These are phyloP conservation scores for Cyclophora punctaria DNA, from an alignment of 2,888 invertebrate species.

Conservation along the genomic window DNA sequence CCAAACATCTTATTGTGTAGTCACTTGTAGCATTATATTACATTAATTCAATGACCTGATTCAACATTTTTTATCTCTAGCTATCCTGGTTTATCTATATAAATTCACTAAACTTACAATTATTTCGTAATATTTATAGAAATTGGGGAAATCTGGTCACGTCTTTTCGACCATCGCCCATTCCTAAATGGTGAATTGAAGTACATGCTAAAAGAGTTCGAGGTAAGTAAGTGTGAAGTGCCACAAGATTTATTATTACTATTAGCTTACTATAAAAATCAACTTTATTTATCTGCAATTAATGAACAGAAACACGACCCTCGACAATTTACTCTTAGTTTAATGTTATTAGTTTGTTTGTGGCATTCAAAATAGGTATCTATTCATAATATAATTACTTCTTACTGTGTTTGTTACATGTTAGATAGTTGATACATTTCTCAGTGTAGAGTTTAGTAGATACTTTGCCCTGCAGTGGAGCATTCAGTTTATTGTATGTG, in stretches of 20 bases:
- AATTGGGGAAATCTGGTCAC: constrained; percentile 86
- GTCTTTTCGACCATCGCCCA: constrained; percentile 90
- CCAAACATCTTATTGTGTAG: too few species aligned
- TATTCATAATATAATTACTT: too few species aligned
- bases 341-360: too few species aligned
- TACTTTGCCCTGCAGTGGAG: neutral
- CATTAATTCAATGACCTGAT: neutral
- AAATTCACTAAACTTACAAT: neutral
- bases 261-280: too few species aligned
- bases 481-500: neutral
- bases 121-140: constrained; percentile 67
- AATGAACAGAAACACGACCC: too few species aligned
- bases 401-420: too few species aligned
- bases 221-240: constrained; percentile 77
- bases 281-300: too few species aligned
- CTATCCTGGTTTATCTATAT: constrained; percentile 9
- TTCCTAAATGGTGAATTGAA: constrained; percentile 91
- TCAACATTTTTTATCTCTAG: neutral
- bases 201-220: constrained; percentile 88
- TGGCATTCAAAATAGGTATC: too few species aligned
- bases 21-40: too few species aligned
- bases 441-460: too few species aligned
- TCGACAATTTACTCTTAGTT: too few species aligned
- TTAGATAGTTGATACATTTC: neutral
- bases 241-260: too few species aligned